Base-by-base conservation (phyloP, 2,888 invertebrate genomes). In the Heliconius aoede region DNA sequence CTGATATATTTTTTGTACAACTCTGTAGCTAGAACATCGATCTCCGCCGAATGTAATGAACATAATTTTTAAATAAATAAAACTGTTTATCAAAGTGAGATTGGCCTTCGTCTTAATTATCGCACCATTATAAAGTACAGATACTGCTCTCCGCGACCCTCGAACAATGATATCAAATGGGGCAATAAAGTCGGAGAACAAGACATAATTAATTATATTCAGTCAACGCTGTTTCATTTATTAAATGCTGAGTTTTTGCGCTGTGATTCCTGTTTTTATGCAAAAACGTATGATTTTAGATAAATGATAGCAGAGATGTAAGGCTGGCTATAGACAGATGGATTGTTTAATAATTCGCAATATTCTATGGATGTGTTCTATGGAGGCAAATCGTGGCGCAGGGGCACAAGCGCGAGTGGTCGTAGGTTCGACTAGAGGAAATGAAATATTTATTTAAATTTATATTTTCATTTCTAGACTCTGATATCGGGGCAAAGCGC, bases 171-270 rank as follows among this genome's bases (percentile, higher is more conserved):
- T 89, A 91, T 85, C 85, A 83, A 84, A 89, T 90, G 88, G 90
- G 90, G 85, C 84, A 88, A 88, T 89, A 89, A 90, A 89, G 86
- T 88, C 87, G 88, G 86, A 87, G 90, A 86, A 89, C 89, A 90
- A 89, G 90, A 85, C 84, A 88, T 88, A 89, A 92, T 93, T 94
- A 94, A 94, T 94, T 94, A 94, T 91, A 91, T 90, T 88, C 83
- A 86, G 86, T 86, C 86, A 87, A 86, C 90, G 89, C 88, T 86
- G 87, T 84, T 82, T 85, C 88, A 90, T 90, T 91, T 91, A 91
- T 92, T 89, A 93, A 91, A 89, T 89, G 89, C 88, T 91, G 91
- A 90, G 93, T 94, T 94, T 93, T 88, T 90, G 90, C 92, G 91
- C 90, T 89, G 87, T 86, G 85, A 46, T 85, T 89, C 88, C 21